phyloP scores from a whole-genome alignment of 2,888 invertebrate species.

The Callyntrura guangdongensis region DNA sequence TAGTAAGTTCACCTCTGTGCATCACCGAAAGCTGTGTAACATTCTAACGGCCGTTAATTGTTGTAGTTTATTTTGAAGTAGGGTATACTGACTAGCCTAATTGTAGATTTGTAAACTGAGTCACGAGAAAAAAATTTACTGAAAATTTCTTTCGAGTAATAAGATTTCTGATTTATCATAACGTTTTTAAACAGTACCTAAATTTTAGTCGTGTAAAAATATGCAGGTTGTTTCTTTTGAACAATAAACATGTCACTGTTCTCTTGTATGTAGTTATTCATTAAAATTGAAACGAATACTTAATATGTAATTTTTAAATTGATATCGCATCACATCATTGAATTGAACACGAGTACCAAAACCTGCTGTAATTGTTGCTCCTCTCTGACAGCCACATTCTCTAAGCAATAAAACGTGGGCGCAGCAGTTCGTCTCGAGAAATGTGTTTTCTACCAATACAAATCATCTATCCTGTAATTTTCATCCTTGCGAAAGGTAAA shows the following conservation, averaged over 20 bases:
- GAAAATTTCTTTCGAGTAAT: too few relatives aligned
- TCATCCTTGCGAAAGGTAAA: conserved; percentile 74
- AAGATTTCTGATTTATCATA: too few relatives aligned
- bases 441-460: conserved; percentile 9
- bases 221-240: neutral
- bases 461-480: conserved; percentile 67
- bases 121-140: too few relatives aligned
- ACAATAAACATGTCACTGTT: neutral
- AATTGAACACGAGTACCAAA: neutral
- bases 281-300: too few relatives aligned
- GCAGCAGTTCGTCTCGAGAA: conserved; percentile 12
- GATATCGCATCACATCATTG: neutral
- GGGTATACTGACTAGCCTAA: too few relatives aligned
- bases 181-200: too few relatives aligned
- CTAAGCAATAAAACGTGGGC: conserved; percentile 9
- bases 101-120: too few relatives aligned
- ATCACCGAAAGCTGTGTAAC: too few relatives aligned
- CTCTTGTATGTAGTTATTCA: neutral
- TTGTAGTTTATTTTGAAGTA: too few relatives aligned
- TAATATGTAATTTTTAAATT: neutral
- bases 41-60: too few relatives aligned
- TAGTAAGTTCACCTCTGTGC: too few relatives aligned
- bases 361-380: neutral
- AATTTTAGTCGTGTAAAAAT: too few relatives aligned
- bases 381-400: neutral